phyloP scores from a whole-genome alignment of 2,797 vertebrate species.

The Bradypodion pumilum region DNA sequence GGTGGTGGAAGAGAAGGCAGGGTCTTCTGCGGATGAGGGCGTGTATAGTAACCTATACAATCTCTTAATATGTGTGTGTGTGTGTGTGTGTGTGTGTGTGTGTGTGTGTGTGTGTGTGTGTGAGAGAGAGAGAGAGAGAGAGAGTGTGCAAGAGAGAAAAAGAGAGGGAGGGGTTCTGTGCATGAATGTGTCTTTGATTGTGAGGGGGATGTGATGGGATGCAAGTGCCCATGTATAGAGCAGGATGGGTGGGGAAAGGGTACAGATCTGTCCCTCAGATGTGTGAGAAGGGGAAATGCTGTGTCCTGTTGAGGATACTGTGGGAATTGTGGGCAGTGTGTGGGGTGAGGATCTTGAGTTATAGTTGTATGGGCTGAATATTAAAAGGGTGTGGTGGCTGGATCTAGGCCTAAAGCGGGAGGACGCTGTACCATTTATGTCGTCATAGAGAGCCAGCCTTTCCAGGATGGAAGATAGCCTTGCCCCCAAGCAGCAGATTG shows the following conservation, averaged over 20 bases:
- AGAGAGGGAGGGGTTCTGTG: not conserved
- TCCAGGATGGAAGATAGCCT: not conserved
- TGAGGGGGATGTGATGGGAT: not conserved
- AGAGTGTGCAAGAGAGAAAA: not conserved
- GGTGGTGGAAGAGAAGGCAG: not conserved
- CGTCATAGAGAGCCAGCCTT: not conserved
- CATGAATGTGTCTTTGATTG: too few relatives aligned
- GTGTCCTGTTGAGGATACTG: not conserved
- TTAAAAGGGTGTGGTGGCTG: constrained; percentile 27
- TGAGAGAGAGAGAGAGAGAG: too few relatives aligned
- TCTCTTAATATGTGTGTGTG: not conserved
- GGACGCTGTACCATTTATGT: not conserved
- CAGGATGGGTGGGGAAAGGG: not conserved
- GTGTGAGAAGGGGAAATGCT: not conserved
- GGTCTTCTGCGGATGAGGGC: not conserved
- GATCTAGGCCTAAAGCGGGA: constrained; percentile 7
- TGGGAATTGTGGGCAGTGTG: not conserved
- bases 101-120: not conserved
- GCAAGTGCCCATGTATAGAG: not conserved
- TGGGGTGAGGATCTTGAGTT: not conserved
- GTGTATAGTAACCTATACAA: too few relatives aligned
- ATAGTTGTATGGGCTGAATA: not conserved
- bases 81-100: not conserved
- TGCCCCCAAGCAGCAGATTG: not conserved
- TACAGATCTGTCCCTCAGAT: not conserved